Evolutionary conservation across 2,113 vertebrate species (phyloP).

Genomic region (Mungos mungo): DNA sequence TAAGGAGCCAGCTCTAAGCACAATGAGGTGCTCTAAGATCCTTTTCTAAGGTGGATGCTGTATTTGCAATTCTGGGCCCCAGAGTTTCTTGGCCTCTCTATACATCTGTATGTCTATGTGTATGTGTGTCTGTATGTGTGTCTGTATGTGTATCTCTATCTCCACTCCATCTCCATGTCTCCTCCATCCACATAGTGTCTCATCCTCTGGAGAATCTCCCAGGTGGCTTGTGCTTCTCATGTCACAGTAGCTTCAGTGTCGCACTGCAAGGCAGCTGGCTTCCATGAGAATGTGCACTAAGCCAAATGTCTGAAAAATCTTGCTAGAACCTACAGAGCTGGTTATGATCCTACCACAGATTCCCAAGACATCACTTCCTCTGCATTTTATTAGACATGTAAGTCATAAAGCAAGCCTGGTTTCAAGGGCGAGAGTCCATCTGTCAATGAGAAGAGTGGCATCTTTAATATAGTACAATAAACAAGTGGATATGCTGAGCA

Average conservation of each 20-base stretch:
- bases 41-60: background rate
- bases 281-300: background rate
- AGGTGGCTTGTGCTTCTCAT: background rate
- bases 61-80: background rate
- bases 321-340: background rate
- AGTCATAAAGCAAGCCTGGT: background rate
- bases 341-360: background rate
- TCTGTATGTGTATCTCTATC: background rate
- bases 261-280: background rate
- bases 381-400: background rate
- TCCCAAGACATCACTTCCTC: background rate
- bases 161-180: too few relatives aligned
- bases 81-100: accelerated
- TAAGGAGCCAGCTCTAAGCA: background rate
- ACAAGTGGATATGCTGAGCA: background rate
- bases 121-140: background rate
- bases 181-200: accelerated
- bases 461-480: background rate
- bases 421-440: background rate
- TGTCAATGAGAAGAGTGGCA: background rate
- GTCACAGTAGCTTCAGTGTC: background rate
- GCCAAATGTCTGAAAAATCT: background rate
- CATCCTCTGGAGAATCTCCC: background rate
- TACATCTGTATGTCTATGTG: background rate
- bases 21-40: background rate